Conservation (phyloP, 2,888 invertebrate genomes). For the Mesopsocus fuscifrons region DNA sequence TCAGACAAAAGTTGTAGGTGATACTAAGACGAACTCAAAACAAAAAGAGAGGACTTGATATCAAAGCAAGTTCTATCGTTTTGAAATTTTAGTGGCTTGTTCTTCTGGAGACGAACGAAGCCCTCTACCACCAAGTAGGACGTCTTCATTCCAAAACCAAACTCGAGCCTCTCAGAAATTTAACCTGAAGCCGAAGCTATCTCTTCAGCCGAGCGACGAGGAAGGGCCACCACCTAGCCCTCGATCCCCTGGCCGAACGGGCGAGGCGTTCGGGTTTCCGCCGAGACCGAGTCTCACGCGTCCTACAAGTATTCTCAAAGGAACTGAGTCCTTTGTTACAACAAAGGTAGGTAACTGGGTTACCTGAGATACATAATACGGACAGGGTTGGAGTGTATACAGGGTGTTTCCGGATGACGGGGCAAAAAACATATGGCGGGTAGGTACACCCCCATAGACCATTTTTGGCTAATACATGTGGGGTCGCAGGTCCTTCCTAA, state of each 20-base stretch:
- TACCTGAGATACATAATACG: no score
- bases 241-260: background rate
- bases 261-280: background rate
- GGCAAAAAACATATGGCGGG: no score
- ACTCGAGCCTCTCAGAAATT: constrained; percentile 2
- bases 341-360: no score
- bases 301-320: background rate
- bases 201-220: background rate
- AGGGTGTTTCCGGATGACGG: no score
- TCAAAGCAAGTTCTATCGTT: no score
- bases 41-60: no score
- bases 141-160: constrained; percentile 2
- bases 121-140: background rate
- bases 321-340: constrained; percentile 4
- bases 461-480: no score
- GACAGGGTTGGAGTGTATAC: no score
- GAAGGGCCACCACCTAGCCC: background rate
- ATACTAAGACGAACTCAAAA: no score
- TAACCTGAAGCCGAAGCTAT: constrained; percentile 4
- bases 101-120: constrained; percentile 8
- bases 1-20: no score
- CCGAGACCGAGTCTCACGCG: background rate
- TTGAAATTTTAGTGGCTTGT: constrained; percentile 5
- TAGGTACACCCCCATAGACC: no score
- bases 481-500: no score